These are phyloP conservation scores for Andrena minutula DNA, from an alignment of 2,888 invertebrate genomes.

Conservation along the genomic window DNA sequence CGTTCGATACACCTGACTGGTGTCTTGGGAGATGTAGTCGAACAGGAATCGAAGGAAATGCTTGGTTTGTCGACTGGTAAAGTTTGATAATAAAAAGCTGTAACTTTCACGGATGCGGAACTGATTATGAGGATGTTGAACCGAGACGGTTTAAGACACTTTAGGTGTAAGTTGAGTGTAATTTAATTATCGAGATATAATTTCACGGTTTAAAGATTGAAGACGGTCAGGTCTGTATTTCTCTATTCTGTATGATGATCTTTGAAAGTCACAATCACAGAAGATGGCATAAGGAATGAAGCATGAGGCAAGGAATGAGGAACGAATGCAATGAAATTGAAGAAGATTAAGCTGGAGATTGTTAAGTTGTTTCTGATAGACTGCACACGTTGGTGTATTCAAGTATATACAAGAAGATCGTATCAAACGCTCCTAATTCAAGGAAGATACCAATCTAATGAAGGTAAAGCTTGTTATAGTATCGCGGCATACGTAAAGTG, in stretches of 20 bases:
- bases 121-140: not conserved
- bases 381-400: too few relatives aligned
- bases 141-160: not conserved
- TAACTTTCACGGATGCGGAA: conserved; percentile 2
- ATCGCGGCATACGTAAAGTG: too few relatives aligned
- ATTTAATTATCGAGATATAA: not conserved
- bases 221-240: not conserved
- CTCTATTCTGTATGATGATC: too few relatives aligned
- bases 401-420: too few relatives aligned
- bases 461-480: too few relatives aligned
- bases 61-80: not conserved
- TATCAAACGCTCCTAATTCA: too few relatives aligned
- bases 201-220: not conserved
- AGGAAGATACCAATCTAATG: too few relatives aligned
- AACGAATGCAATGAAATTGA: too few relatives aligned
- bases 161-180: not conserved
- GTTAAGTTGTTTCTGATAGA: too few relatives aligned
- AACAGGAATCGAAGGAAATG: not conserved
- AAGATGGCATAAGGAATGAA: too few relatives aligned
- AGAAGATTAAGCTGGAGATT: too few relatives aligned
- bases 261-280: too few relatives aligned
- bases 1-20: not conserved
- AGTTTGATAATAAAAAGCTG: not conserved
- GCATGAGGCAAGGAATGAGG: not conserved
- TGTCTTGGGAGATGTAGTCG: not conserved